A percentile compares a stretch with the other conserved stretches of the same genome.
phyloP scores from a whole-genome alignment of 2,113 vertebrate genomes.

The Dipodomys spectabilis region DNA sequence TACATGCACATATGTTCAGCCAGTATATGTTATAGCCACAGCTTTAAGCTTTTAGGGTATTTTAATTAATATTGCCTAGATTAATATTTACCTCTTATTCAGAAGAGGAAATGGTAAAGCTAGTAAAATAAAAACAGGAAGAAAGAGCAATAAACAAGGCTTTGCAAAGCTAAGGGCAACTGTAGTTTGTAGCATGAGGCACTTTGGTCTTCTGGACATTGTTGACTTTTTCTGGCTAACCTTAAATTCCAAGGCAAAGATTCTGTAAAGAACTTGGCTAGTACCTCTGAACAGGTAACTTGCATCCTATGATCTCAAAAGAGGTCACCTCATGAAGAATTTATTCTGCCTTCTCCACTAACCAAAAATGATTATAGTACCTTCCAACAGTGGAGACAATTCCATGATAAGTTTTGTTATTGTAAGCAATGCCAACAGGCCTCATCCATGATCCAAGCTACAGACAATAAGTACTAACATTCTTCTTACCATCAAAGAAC shows the following conservation, averaged over 20 bases:
- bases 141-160: constrained; percentile 44
- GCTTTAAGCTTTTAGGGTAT: constrained; percentile 81
- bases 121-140: constrained; percentile 69
- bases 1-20: constrained; percentile 90
- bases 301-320: neutral
- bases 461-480: neutral
- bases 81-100: constrained; percentile 74
- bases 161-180: constrained; percentile 51
- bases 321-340: neutral
- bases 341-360: neutral
- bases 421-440: constrained; percentile 9
- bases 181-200: constrained; percentile 21
- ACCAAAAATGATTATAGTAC: neutral
- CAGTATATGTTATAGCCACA: constrained; percentile 86
- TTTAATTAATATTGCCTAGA: constrained; percentile 80
- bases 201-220: constrained; percentile 27
- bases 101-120: constrained; percentile 43
- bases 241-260: neutral
- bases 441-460: neutral
- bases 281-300: neutral
- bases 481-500: neutral
- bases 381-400: neutral
- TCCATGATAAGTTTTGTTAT: neutral
- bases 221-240: constrained; percentile 4
- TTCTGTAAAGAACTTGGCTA: neutral